phyloP scores from a whole-genome alignment of 2,113 vertebrate species.

The Solea senegalensis region DNA sequence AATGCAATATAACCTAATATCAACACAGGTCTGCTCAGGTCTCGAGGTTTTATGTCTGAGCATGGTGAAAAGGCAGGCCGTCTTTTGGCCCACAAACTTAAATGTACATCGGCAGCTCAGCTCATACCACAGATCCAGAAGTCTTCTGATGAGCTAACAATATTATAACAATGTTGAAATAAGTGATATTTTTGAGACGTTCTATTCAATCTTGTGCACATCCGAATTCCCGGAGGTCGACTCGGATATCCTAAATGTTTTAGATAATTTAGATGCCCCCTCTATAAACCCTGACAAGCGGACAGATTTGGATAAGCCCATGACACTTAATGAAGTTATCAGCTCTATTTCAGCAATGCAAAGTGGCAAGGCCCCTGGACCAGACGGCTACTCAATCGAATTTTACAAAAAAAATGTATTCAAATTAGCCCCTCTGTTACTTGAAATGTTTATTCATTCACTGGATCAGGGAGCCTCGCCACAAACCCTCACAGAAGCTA shows the following conservation, averaged over 20 bases:
- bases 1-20: not conserved
- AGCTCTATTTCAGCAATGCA: not conserved
- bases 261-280: too few species aligned
- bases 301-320: too few species aligned
- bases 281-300: too few species aligned
- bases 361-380: slow-evolving; percentile 3
- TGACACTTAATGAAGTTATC: not conserved
- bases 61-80: not conserved
- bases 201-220: too few species aligned
- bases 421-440: not conserved
- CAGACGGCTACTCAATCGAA: not conserved
- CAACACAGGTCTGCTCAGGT: not conserved
- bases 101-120: not conserved
- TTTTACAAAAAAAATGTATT: not conserved
- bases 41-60: not conserved
- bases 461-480: not conserved
- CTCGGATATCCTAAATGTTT: too few species aligned
- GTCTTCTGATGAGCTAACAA: not conserved
- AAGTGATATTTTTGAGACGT: too few species aligned
- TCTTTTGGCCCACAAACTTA: not conserved
- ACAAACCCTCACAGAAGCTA: not conserved
- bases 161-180: not conserved
- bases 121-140: not conserved
- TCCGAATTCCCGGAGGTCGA: too few species aligned
- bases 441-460: not conserved